Base-by-base conservation (phyloP, 2,113 vertebrate genomes). In the Pluvialis apricaria region DNA sequence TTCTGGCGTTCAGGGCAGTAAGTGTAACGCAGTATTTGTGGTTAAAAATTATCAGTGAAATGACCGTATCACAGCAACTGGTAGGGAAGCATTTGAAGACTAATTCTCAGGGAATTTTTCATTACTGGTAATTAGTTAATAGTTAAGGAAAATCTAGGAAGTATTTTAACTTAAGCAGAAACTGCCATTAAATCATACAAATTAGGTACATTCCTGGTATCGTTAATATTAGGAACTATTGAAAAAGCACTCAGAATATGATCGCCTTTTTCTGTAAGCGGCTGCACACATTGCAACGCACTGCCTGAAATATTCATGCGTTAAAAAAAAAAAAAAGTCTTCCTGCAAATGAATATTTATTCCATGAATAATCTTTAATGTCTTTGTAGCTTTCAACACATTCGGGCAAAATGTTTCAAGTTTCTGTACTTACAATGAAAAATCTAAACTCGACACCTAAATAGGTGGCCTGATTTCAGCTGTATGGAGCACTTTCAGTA, bases 291-390 rank as follows among this genome's bases (percentile, higher is more conserved):
- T 9, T 22, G 40, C 54, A 47, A 6, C 2, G 1, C 2, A 1
- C 68, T 34, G 77, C 78, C 61, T 66, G 66, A 70, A 84, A 82
- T 66, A 84, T 18, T 72, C 11, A 40, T 18, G 40, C 4, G 5
- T 22, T 47, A 65, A 65, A 49, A 83, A 88, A 49, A 64, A 64
- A 45, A 45, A 49, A 69, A 47, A 1, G 15, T 15, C 55, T 92
- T 75, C 84, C 89, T 92, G 70, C 66, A 52, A 86, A 89, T 85
- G 70, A 87, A 76, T 94, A 86, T 89, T 86, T 92, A 85, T 95
- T 42, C 92, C 77, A n/a, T 77, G 89, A 85, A 94, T 94, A 96
- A 96, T 94, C 81, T 51, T 68, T 19, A 91, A 92, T 32, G 89
- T 66, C 91, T 89, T 90, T 0, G 0, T 34, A 76, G 87, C 91